Conservation (phyloP, 2,797 vertebrate genomes). For the Podarcis siculus region DNA sequence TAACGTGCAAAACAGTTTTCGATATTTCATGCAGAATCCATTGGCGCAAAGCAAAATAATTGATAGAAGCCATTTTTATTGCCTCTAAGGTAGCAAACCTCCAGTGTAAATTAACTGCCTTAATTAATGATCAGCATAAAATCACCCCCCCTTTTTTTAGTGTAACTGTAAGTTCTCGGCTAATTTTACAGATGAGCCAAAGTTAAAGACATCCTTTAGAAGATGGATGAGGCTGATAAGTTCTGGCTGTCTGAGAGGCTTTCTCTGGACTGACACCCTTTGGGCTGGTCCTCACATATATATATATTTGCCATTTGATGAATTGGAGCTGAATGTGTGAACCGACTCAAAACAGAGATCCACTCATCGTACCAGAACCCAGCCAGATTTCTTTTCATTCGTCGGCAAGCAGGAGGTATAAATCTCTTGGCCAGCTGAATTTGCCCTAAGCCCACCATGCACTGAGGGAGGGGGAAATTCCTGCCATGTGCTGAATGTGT, state of each 20-base stretch:
- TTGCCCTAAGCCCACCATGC: too few species aligned
- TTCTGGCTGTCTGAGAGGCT: not conserved
- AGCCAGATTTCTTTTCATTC: too few species aligned
- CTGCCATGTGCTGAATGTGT: too few species aligned
- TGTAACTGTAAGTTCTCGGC: constrained; percentile 62
- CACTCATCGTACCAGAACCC: too few species aligned
- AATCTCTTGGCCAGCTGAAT: too few species aligned
- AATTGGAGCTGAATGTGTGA: too few species aligned
- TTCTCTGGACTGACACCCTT: not conserved
- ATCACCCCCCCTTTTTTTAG: constrained; percentile 72
- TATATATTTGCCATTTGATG: too few species aligned
- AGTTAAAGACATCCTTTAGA: constrained; percentile 61
- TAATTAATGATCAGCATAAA: constrained; percentile 75
- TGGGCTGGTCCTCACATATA: too few species aligned
- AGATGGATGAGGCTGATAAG: too few species aligned
- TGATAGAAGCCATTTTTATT: constrained; percentile 67
- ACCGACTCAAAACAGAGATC: too few species aligned
- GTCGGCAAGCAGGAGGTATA: too few species aligned
- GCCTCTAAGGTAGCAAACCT: constrained; percentile 69
- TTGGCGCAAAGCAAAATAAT: constrained; percentile 66
- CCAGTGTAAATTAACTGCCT: constrained; percentile 66
- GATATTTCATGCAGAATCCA: constrained; percentile 12
- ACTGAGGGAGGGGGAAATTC: too few species aligned
- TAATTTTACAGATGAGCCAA: constrained; percentile 72
- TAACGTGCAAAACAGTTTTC: constrained; percentile 23